phyloP scores from a whole-genome alignment of 2,113 vertebrate species.

The Trichomycterus rosablanca region DNA sequence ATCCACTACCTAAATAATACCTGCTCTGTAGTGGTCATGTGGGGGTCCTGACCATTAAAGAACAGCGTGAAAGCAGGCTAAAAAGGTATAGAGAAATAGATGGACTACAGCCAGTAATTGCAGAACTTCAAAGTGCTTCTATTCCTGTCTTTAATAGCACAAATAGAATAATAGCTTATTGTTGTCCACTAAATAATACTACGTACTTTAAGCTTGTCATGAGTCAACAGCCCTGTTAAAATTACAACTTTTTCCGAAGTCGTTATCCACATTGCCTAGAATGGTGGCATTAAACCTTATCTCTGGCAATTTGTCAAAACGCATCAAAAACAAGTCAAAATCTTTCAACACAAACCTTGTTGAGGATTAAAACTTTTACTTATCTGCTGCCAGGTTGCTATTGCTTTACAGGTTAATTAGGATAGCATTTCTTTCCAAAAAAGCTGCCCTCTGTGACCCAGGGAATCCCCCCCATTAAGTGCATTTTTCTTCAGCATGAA shows the following conservation, averaged over 20 bases:
- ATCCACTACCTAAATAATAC: no score
- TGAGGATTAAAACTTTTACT: constrained; percentile 38
- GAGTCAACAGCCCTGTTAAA: constrained; percentile 15
- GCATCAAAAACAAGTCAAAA: constrained; percentile 41
- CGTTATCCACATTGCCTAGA: constrained; percentile 22
- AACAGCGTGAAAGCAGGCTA: no score
- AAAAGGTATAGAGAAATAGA: no score
- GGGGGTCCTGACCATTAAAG: no score
- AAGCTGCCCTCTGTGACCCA: constrained; percentile 24
- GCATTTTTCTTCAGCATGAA: constrained; percentile 14
- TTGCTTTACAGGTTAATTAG: constrained; percentile 41
- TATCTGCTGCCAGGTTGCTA: constrained; percentile 36
- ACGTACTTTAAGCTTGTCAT: constrained; percentile 13
- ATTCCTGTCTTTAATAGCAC: no score
- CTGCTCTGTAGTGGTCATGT: no score
- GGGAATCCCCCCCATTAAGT: constrained; percentile 45
- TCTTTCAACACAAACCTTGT: constrained; percentile 40
- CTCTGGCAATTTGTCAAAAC: constrained; percentile 37
- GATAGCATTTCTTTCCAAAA: constrained; percentile 39
- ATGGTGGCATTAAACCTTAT: constrained; percentile 32
- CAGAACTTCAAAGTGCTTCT: no score
- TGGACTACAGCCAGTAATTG: no score
- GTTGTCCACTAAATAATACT: no score
- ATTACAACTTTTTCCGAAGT: constrained; percentile 23
- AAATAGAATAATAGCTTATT: no score